Conservation (phyloP, 2,797 vertebrate species). For the Cossypha heuglini region DNA sequence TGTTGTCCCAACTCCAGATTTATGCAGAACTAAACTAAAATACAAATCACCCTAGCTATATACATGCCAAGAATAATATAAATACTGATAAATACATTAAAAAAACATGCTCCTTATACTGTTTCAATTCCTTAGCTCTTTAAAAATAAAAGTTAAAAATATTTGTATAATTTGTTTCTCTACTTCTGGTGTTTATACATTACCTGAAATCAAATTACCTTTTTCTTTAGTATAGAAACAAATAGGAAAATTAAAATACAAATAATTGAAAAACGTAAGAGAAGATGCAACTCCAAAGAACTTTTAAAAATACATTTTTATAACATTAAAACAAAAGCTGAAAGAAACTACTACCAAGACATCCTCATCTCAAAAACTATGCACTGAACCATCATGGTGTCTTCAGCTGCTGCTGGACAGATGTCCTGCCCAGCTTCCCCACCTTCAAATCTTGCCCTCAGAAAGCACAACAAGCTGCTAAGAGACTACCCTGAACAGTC, state of each 20-base stretch:
- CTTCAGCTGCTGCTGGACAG: not conserved
- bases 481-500: not conserved
- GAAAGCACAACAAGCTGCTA: not conserved
- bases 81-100: not conserved
- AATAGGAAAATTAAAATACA: not conserved
- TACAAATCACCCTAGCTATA: not conserved
- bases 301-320: not conserved
- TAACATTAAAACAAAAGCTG: not conserved
- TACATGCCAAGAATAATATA: not conserved
- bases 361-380: not conserved
- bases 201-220: not conserved
- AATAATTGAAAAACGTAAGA: not conserved
- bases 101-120: not conserved
- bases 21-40: not conserved
- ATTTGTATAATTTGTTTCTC: not conserved
- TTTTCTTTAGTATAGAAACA: not conserved
- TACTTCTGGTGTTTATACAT: not conserved
- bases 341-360: not conserved
- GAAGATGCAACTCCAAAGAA: not conserved
- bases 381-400: not conserved
- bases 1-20: not conserved
- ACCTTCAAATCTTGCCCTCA: not conserved
- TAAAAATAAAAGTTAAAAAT: not conserved
- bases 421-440: not conserved
- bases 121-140: not conserved